These are phyloP conservation scores for Litocranius walleri DNA, from an alignment of 2,113 vertebrate genomes.

Conservation along the genomic window DNA sequence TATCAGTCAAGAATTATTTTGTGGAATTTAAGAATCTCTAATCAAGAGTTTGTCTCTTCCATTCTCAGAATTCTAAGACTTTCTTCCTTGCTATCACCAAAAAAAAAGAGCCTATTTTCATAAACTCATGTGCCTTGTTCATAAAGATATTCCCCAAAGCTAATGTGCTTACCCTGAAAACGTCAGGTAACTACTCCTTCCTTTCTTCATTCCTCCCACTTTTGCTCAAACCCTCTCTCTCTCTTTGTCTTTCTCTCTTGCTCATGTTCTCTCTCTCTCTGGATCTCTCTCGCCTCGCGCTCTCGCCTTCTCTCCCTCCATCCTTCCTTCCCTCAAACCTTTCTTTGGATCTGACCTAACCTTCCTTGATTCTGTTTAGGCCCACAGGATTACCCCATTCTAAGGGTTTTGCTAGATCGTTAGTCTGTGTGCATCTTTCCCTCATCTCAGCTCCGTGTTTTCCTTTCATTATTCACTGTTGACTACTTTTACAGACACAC, in stretches of 20 bases:
- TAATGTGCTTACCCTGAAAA: not conserved
- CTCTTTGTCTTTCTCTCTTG: not conserved
- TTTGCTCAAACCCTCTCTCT: not conserved
- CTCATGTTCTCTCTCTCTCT: not conserved
- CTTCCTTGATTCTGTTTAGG: not conserved
- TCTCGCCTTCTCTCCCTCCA: too few relatives aligned
- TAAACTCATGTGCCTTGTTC: not conserved
- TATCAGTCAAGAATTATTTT: not conserved
- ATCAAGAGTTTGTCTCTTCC: not conserved
- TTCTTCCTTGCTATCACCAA: not conserved
- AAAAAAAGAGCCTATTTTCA: not conserved
- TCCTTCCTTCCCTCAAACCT: too few relatives aligned
- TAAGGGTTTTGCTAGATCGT: not conserved
- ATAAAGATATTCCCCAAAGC: not conserved
- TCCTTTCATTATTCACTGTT: not conserved
- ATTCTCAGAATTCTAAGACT: not conserved
- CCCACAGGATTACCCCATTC: not conserved
- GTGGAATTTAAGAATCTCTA: not conserved
- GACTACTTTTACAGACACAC: not conserved
- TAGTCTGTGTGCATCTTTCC: not conserved
- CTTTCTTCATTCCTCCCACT: not conserved
- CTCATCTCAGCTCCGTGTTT: not conserved
- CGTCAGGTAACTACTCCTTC: not conserved
- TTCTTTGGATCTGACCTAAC: not conserved
- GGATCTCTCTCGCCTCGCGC: rapidly evolving